These are phyloP conservation scores for Stomatorhinus ivindoensis DNA, from an alignment of 2,113 vertebrate species.

Conservation along the genomic window DNA sequence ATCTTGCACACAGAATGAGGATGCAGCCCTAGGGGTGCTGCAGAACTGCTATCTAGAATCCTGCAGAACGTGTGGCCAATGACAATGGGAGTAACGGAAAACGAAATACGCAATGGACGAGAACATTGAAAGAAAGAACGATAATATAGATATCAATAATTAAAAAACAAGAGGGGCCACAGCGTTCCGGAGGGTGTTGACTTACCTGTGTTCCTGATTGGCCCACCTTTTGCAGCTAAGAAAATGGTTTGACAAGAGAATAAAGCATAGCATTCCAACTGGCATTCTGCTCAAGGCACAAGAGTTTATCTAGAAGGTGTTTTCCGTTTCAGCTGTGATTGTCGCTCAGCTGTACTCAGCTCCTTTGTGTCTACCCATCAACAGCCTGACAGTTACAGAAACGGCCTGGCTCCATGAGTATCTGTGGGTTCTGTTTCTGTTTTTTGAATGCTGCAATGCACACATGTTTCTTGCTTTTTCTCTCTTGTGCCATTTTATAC, in stretches of 20 bases:
- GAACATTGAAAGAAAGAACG: constrained; percentile 27
- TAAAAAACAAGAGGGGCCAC: constrained; percentile 45
- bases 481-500: background rate
- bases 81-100: constrained; percentile 51
- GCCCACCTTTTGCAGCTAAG: constrained; percentile 73
- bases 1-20: too few relatives aligned
- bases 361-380: background rate
- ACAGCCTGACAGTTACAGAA: background rate
- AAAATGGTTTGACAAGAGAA: constrained; percentile 44
- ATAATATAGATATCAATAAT: constrained; percentile 43
- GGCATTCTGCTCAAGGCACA: constrained; percentile 47
- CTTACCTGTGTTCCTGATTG: constrained; percentile 67
- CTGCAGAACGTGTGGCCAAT: constrained; percentile 47
- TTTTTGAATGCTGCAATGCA: background rate
- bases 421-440: background rate
- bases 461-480: background rate
- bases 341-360: background rate
- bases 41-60: constrained; percentile 51
- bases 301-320: constrained; percentile 22
- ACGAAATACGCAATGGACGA: constrained; percentile 26
- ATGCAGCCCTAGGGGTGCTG: background rate
- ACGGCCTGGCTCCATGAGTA: background rate
- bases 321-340: background rate
- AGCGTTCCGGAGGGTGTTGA: constrained; percentile 41
- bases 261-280: constrained; percentile 31